phyloP scores from a whole-genome alignment of 23 tunicate species.

The Aplidium turbinatum region DNA sequence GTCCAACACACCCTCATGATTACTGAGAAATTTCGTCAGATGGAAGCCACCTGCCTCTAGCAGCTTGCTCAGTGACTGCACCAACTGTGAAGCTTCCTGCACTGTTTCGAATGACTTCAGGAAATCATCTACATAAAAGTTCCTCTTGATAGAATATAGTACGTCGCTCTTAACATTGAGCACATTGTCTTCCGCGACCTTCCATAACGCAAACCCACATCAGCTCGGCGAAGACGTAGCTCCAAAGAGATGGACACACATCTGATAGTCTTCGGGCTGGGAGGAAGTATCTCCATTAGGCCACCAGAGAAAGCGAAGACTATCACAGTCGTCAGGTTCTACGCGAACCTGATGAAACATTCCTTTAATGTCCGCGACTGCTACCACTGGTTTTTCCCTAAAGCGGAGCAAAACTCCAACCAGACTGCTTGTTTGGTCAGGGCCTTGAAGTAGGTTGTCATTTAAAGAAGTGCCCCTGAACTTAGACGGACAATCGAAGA shows the following conservation, averaged over 20 bases:
- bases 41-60: constrained; percentile 4
- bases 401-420: constrained; percentile 43
- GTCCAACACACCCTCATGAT: background rate
- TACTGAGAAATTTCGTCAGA: constrained; percentile 19
- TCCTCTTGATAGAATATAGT: background rate
- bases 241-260: constrained; percentile 35
- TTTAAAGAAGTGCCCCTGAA: constrained; percentile 32
- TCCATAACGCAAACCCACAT: constrained; percentile 23
- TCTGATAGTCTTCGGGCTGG: constrained; percentile 15
- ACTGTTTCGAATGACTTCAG: constrained; percentile 1
- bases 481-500: constrained; percentile 22
- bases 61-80: background rate
- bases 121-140: constrained; percentile 23
- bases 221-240: constrained; percentile 41
- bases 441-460: constrained; percentile 29
- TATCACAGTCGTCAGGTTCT: constrained; percentile 11
- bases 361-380: constrained; percentile 1
- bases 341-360: constrained; percentile 37
- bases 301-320: constrained; percentile 45
- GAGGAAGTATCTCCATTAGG: constrained; percentile 13
- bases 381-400: constrained; percentile 5
- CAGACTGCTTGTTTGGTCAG: constrained; percentile 23
- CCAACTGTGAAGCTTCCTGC: constrained; percentile 2
- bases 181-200: constrained; percentile 14
- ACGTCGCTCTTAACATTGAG: background rate